Base-by-base conservation (phyloP, 2,888 invertebrate species). In the Drosophila flavopinicola region DNA sequence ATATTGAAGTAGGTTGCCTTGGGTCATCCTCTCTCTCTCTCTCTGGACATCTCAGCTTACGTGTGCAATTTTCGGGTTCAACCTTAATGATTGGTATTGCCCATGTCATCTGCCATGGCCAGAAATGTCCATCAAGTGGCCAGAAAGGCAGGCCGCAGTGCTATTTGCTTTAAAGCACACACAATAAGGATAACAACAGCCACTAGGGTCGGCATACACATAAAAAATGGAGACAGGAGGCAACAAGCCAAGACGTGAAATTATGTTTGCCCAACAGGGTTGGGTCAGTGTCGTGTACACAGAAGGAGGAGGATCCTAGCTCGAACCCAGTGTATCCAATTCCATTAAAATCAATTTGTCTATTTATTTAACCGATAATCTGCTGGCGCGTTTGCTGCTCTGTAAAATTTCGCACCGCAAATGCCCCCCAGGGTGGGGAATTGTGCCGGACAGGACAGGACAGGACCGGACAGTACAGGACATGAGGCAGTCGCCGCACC, bases 331-430 rank as follows among this genome's bases (percentile, higher is more conserved):
- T 78, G 57, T 85, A 69, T 82, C 65, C 85, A 82, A 82, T 78
- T 82, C 83, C 83, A 85, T 85, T 85, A 78, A 82, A 85, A 82
- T 85, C 80, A 82, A 85, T 82, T 82, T 85, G 85, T 82, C 79
- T 82, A 85, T 82, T 82, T 82, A 77, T 82, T 85, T 82, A 76
- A 69, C 77, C 72, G 83, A 85, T 82, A 85, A 82, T 85, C 80
- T 82, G 76, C 53, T 61, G 61, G 35, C 72, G 79, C 75, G 63
- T 53, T 60, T 66, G 70, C 48, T 51, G 38, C 47, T 37, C 60
- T 77, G 84, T 70, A 76, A 66, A 83, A 70, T 70, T 56, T 52
- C 56, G 49, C 54, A 63, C 63, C 52, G 33, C 66, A 73, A 65
- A 42, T 33, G 35, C 35, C 39, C 53, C 27, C 35, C 30, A 30